Percentiles rank a stretch among this genome's conserved stretches.
Conservation (phyloP, 1,140 invertebrate species). For the Aphaenogaster ashmeadi region DNA sequence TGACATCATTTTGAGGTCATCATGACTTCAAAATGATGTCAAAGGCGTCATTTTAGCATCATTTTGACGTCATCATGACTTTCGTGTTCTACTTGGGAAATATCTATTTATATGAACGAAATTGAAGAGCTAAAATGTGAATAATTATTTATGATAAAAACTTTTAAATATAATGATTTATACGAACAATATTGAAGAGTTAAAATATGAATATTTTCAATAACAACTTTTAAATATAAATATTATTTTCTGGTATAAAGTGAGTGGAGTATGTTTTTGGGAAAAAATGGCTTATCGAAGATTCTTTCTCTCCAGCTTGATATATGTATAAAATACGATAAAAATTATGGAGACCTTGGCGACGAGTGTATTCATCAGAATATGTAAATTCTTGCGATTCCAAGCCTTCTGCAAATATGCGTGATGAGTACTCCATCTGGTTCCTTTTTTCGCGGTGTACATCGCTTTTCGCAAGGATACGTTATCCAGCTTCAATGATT, state of each 20-base stretch:
- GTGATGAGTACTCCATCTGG: constrained; percentile 90
- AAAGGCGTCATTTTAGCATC: too few species aligned
- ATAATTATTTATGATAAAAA: background rate
- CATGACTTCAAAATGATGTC: too few species aligned
- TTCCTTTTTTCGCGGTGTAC: constrained; percentile 90
- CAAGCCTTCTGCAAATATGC: constrained; percentile 90
- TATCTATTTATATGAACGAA: background rate
- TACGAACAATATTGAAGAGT: background rate
- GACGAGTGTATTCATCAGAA: constrained; percentile 90
- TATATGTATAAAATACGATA: background rate
- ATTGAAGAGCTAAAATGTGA: background rate
- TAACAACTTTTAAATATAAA: background rate
- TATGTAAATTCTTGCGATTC: constrained; percentile 90
- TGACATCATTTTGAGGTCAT: too few species aligned
- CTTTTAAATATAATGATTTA: too few species aligned
- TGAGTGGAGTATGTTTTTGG: background rate
- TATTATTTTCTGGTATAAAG: background rate
- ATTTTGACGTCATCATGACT: too few species aligned
- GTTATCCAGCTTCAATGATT: constrained; percentile 80
- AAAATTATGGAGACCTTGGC: constrained; percentile 81
- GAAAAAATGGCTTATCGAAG: background rate
- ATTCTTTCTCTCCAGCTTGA: background rate
- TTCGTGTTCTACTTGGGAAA: too few species aligned
- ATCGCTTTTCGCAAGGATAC: constrained; percentile 85
- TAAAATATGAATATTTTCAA: background rate